These are phyloP conservation scores for Cephus pygmeus DNA, from an alignment of 2,888 invertebrate genomes.

Conservation along the genomic window DNA sequence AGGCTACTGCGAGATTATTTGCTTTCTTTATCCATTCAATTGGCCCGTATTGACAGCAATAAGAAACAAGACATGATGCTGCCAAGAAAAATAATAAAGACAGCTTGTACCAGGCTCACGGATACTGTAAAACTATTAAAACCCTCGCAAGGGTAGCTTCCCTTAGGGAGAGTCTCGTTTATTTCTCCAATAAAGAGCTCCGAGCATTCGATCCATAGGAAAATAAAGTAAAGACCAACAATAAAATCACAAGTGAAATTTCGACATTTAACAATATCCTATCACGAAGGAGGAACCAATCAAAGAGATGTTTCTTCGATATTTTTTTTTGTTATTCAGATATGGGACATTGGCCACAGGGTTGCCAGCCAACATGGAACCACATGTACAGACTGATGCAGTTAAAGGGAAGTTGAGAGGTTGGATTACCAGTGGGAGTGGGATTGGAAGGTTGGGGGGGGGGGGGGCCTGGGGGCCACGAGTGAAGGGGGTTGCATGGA, in stretches of 20 bases:
- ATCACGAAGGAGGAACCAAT: not conserved
- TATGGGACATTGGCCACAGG: not conserved
- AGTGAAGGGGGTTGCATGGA: not conserved
- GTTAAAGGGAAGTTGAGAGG: not conserved
- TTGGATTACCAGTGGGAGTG: conserved; percentile 26
- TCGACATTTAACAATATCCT: not conserved
- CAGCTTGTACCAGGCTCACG: conserved; percentile 24
- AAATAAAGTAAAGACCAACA: not conserved
- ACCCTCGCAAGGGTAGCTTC: conserved; percentile 27
- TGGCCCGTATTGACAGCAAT: not conserved
- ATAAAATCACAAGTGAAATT: not conserved
- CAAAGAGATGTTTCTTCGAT: not conserved
- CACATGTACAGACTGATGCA: not conserved
- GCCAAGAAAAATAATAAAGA: not conserved
- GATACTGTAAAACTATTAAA: conserved; percentile 37
- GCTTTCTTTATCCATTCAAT: not conserved
- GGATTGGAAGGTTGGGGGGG: conserved; percentile 30
- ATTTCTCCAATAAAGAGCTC: not conserved
- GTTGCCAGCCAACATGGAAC: not conserved
- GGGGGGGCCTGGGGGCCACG: not conserved
- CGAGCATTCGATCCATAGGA: not conserved
- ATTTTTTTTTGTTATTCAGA: not conserved
- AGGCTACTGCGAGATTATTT: not conserved
- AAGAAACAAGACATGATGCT: not conserved
- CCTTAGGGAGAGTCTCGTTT: not conserved